Conservation (phyloP, 2,888 invertebrate genomes). For the Amiota mariae region DNA sequence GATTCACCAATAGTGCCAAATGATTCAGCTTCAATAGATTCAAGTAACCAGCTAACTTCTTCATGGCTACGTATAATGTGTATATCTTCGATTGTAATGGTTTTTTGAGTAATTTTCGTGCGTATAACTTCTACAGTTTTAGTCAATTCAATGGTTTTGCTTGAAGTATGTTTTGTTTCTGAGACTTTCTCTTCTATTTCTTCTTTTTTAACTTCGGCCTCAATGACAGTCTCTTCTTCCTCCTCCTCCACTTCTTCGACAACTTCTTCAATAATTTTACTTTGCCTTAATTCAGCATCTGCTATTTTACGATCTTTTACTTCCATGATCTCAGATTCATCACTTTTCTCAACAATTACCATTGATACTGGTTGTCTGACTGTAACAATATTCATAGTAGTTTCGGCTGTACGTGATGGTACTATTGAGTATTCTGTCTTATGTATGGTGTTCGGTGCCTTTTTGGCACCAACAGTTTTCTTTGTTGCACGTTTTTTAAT, state of each 20-base stretch:
- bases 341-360: constrained; percentile 68
- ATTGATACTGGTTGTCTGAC: constrained; percentile 64
- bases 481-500: constrained; percentile 36
- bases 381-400: constrained; percentile 65
- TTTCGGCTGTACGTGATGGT: constrained; percentile 57
- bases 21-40: constrained; percentile 83
- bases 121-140: constrained; percentile 75
- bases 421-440: constrained; percentile 65
- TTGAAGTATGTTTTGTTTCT: constrained; percentile 56
- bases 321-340: constrained; percentile 75
- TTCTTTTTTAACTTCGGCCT: constrained; percentile 36
- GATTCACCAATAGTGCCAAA: constrained; percentile 85
- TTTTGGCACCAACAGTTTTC: constrained; percentile 63
- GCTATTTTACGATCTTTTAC: constrained; percentile 72
- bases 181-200: constrained; percentile 53
- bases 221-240: constrained; percentile 58
- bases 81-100: constrained; percentile 75
- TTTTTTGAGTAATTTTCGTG: constrained; percentile 69
- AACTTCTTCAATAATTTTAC: constrained; percentile 46
- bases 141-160: constrained; percentile 71
- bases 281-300: constrained; percentile 56
- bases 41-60: constrained; percentile 84
- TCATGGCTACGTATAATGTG: constrained; percentile 79
- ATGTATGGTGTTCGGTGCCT: constrained; percentile 63
- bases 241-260: constrained; percentile 41